Evolutionary conservation across 2,797 vertebrate species (phyloP).

Genomic region (Vespertilio murinus): DNA sequence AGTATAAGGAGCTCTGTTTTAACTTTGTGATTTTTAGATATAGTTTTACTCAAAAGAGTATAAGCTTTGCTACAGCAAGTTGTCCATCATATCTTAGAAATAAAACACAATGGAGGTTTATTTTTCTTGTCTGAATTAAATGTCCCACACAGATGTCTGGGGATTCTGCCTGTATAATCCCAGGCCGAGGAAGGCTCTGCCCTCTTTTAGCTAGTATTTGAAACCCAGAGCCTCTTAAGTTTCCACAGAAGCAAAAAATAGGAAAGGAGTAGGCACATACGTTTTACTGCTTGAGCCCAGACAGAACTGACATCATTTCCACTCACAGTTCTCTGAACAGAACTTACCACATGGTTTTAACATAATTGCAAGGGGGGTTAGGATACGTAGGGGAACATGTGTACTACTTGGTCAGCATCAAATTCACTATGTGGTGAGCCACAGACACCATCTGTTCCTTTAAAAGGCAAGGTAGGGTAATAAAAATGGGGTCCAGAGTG

Average conservation of each 20-base stretch:
- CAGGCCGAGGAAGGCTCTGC: background rate
- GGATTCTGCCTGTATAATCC: background rate
- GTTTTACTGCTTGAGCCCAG: background rate
- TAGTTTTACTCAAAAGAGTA: background rate
- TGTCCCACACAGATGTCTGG: background rate
- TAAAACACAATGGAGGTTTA: background rate
- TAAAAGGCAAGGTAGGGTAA: background rate
- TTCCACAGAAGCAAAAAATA: background rate
- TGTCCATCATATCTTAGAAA: background rate
- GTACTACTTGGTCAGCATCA: background rate
- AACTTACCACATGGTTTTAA: background rate
- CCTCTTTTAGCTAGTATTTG: background rate
- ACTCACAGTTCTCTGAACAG: background rate
- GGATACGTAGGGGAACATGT: background rate
- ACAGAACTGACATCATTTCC: background rate
- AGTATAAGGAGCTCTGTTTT: background rate
- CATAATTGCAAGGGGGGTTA: background rate
- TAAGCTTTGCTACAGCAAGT: background rate
- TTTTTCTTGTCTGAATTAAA: background rate
- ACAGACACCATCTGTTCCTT: background rate
- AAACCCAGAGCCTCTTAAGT: background rate
- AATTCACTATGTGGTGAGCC: background rate
- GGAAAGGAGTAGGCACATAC: background rate
- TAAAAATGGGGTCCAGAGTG: background rate
- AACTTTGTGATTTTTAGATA: background rate